phyloP scores from a whole-genome alignment of 2,113 vertebrate genomes.

The Haplochromis vanheusdeni region DNA sequence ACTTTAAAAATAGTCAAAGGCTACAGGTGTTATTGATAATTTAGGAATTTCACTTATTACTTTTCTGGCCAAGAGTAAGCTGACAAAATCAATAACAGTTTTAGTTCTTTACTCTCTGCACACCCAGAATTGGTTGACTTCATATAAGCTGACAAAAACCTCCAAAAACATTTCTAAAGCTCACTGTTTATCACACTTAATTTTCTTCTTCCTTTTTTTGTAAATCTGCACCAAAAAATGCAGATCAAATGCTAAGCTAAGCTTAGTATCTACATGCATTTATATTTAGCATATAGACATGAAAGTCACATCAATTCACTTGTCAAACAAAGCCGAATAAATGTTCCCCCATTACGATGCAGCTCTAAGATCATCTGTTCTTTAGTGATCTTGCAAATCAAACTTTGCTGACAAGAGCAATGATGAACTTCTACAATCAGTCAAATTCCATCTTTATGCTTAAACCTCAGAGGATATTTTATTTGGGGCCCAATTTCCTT shows the following conservation, averaged over 20 bases:
- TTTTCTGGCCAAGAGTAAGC: neutral
- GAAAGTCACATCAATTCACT: neutral
- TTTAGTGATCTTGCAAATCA: neutral
- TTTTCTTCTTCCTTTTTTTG: neutral
- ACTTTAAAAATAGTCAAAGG: neutral
- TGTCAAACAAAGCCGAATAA: neutral
- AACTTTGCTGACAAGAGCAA: neutral
- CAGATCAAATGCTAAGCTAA: neutral
- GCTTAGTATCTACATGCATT: neutral
- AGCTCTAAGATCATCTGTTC: neutral
- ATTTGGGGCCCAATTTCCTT: slow-evolving; percentile 25
- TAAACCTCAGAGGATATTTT: slow-evolving; percentile 6
- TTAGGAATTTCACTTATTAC: neutral
- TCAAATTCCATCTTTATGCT: neutral
- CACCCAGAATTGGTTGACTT: neutral
- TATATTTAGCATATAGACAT: neutral
- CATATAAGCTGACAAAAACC: neutral
- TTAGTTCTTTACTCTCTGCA: neutral
- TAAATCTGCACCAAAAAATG: neutral
- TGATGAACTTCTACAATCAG: neutral
- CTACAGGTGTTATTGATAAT: neutral
- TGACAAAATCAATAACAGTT: neutral
- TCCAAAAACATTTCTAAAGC: neutral
- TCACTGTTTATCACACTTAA: neutral
- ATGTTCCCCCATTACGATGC: neutral